phyloP scores from a whole-genome alignment of 2,797 vertebrate genomes.

The Sparidentex hasta region DNA sequence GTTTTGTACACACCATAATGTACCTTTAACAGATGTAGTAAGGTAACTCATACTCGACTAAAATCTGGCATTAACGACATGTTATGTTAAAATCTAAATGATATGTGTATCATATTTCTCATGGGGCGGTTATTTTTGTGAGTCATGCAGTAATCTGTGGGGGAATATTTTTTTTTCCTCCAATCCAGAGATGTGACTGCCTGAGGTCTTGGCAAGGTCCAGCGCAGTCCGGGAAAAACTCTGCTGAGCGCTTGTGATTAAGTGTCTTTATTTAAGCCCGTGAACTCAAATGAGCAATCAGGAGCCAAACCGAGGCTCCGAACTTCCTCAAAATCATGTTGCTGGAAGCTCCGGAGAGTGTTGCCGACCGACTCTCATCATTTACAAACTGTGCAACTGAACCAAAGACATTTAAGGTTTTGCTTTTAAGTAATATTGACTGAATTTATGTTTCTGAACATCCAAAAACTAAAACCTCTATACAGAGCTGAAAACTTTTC shows the following conservation, averaged over 20 bases:
- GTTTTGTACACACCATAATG: background rate
- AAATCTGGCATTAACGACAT: conserved; percentile 50
- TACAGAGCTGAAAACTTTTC: background rate
- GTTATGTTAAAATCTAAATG: conserved; percentile 67
- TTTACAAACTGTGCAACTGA: conserved; percentile 39
- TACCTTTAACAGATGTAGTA: conserved; percentile 25
- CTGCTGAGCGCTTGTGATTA: conserved; percentile 77
- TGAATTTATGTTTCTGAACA: background rate
- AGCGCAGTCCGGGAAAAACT: conserved; percentile 72
- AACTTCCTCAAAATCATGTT: conserved; percentile 70
- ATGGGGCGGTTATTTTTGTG: conserved; percentile 78
- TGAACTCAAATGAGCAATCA: conserved; percentile 81
- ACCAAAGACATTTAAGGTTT: conserved; percentile 11
- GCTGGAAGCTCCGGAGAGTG: conserved; percentile 66
- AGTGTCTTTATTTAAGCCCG: conserved; percentile 84
- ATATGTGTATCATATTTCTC: conserved; percentile 71
- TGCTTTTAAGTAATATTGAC: background rate
- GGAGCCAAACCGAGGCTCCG: conserved; percentile 69
- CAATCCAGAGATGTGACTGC: conserved; percentile 75
- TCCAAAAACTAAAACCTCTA: conserved; percentile 8
- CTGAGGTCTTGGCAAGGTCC: conserved; percentile 78
- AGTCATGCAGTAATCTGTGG: conserved; percentile 76
- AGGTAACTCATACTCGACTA: conserved; percentile 25
- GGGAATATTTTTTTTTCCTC: conserved; percentile 70
- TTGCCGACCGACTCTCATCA: conserved; percentile 55